Percentiles rank a stretch among this genome's conserved stretches.
Evolutionary conservation across 2,888 invertebrate species (phyloP).

Genomic region (Cryptocheilus praepositus): DNA sequence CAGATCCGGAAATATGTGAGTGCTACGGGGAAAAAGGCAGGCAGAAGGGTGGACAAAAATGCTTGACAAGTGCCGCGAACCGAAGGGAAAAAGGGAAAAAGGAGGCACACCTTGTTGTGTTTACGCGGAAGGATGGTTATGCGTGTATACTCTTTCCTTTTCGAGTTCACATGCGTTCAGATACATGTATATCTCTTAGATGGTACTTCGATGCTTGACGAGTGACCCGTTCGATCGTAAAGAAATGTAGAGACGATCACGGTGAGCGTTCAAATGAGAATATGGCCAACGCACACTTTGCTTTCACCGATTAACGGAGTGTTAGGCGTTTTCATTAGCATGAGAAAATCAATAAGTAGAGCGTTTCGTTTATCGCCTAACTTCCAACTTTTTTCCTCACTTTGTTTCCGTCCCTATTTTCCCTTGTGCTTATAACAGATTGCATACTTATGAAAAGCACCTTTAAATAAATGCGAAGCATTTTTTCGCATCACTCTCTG

Average conservation of each 20-base stretch:
- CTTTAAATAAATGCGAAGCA: too few relatives aligned
- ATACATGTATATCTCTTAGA: neutral
- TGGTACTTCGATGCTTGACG: neutral
- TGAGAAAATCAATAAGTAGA: too few relatives aligned
- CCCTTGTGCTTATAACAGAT: too few relatives aligned
- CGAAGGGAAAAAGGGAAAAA: neutral
- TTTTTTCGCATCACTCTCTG: too few relatives aligned
- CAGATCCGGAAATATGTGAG: neutral
- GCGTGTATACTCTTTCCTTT: neutral
- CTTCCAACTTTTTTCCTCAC: too few relatives aligned
- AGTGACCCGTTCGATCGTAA: neutral
- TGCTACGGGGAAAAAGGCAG: neutral
- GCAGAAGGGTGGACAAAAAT: neutral
- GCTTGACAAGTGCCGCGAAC: constrained; percentile 6
- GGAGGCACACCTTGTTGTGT: neutral
- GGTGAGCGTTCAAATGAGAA: too few relatives aligned
- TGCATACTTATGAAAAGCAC: too few relatives aligned
- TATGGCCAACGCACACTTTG: too few relatives aligned
- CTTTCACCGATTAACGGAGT: too few relatives aligned
- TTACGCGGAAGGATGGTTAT: neutral
- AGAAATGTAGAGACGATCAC: neutral
- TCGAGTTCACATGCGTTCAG: neutral
- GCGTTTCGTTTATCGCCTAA: too few relatives aligned
- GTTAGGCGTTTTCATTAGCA: too few relatives aligned
- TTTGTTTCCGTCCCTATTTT: too few relatives aligned